Percentiles rank a stretch among this genome's conserved stretches.
Conservation (phyloP, 2,113 vertebrate genomes). For the Athene cunicularia region DNA sequence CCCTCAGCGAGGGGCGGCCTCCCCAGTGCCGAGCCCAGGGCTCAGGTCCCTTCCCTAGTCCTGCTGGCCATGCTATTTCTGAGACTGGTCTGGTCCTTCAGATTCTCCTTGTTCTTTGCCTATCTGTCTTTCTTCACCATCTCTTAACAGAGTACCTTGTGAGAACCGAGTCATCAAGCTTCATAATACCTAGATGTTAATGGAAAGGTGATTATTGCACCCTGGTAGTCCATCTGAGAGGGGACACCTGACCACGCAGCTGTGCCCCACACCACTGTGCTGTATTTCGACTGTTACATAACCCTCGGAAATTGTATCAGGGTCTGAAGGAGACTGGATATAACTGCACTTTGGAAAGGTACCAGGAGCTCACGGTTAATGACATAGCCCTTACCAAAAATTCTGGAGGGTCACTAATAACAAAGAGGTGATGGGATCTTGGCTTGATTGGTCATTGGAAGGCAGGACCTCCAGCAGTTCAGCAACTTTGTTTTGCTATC, state of each 20-base stretch:
- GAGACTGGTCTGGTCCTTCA: not conserved
- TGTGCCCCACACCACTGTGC: not conserved
- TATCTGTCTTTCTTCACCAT: not conserved
- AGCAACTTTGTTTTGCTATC: not conserved
- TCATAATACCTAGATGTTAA: not conserved
- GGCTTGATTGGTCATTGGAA: not conserved
- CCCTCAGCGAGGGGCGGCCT: too few relatives aligned
- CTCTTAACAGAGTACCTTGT: not conserved
- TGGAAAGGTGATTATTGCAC: not conserved
- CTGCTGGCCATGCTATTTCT: not conserved
- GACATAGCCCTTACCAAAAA: not conserved
- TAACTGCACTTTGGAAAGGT: not conserved
- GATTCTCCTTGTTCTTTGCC: not conserved
- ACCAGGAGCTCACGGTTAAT: accelerated
- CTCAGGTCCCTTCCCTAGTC: accelerated
- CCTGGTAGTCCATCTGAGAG: not conserved
- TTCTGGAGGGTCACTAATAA: not conserved
- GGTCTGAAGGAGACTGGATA: not conserved
- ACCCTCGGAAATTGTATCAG: not conserved
- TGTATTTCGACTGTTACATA: not conserved
- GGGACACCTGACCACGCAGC: not conserved
- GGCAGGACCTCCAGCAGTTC: not conserved
- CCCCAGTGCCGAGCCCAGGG: not conserved
- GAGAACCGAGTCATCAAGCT: not conserved
- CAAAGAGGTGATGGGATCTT: not conserved